These are phyloP conservation scores for Ctenopoma kingsleyae DNA, from an alignment of 2,797 vertebrate species.

Conservation along the genomic window DNA sequence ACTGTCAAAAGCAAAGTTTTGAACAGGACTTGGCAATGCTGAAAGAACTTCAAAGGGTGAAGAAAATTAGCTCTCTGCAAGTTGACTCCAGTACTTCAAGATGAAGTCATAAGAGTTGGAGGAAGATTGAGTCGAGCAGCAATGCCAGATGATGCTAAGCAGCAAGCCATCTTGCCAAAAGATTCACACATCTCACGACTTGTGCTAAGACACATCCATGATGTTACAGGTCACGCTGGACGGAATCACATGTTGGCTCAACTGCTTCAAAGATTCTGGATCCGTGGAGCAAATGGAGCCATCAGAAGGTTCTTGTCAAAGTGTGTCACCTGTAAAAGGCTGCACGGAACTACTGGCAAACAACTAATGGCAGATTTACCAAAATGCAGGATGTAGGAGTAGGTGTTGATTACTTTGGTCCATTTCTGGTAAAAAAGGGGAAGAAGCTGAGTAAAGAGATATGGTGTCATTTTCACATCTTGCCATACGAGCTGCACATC, in stretches of 20 bases:
- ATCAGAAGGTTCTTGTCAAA: slow-evolving; percentile 26
- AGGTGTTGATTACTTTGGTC: slow-evolving; percentile 7
- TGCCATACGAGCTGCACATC: neutral
- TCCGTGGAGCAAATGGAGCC: slow-evolving; percentile 13
- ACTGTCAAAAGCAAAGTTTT: slow-evolving; percentile 26
- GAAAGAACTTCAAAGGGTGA: slow-evolving; percentile 32
- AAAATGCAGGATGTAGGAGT: slow-evolving; percentile 18
- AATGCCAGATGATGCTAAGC: slow-evolving; percentile 24
- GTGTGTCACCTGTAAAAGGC: slow-evolving; percentile 6
- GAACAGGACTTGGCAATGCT: slow-evolving; percentile 29
- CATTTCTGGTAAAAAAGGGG: slow-evolving; percentile 26
- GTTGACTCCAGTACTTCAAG: slow-evolving; percentile 32
- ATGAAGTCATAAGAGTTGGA: slow-evolving; percentile 31
- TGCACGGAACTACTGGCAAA: slow-evolving; percentile 2
- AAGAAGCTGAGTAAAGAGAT: slow-evolving; percentile 13
- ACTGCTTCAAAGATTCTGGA: slow-evolving; percentile 24
- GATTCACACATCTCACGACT: slow-evolving; percentile 26
- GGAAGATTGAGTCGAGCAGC: slow-evolving; percentile 20
- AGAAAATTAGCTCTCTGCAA: slow-evolving; percentile 31
- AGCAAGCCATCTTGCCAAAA: slow-evolving; percentile 29
- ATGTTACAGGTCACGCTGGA: slow-evolving; percentile 23
- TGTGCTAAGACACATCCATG: slow-evolving; percentile 31
- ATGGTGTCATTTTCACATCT: slow-evolving; percentile 25
- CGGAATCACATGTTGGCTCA: slow-evolving; percentile 39
- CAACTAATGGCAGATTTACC: slow-evolving; percentile 36